Percentiles rank a stretch among this genome's conserved stretches.
Evolutionary conservation across 2,113 vertebrate species (phyloP).

Genomic region (Tachysurus fulvidraco): DNA sequence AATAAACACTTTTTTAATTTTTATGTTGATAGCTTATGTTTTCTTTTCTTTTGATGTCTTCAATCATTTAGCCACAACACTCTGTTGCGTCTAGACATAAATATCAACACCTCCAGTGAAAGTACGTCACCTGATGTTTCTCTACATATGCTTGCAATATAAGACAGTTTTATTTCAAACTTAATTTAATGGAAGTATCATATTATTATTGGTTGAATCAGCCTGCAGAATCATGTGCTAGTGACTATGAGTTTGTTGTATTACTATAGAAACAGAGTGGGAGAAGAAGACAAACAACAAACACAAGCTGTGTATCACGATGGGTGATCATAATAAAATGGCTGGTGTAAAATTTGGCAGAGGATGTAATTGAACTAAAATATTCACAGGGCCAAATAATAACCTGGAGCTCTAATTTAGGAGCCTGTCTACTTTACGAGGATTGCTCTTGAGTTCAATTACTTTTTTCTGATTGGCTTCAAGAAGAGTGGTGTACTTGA

Average conservation of each 20-base stretch:
- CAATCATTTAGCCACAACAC: not conserved
- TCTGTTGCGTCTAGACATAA: not conserved
- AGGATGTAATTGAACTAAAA: conserved; percentile 47
- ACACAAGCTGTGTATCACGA: not conserved
- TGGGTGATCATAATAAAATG: conserved; percentile 30
- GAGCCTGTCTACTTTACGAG: conserved; percentile 46
- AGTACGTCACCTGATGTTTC: not conserved
- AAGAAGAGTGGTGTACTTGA: conserved; percentile 41
- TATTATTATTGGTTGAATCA: not conserved
- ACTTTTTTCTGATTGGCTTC: conserved; percentile 40
- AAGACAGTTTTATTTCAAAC: not conserved
- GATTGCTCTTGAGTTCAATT: conserved; percentile 52
- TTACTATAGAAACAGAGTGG: not conserved
- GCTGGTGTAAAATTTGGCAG: conserved; percentile 35
- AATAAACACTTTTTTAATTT: not conserved
- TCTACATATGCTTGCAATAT: not conserved
- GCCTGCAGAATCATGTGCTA: not conserved
- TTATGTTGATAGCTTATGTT: not conserved
- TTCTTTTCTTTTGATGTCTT: not conserved
- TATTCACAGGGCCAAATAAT: conserved; percentile 47
- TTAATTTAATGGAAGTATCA: not conserved
- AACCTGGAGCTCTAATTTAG: conserved; percentile 49
- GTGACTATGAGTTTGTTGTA: not conserved
- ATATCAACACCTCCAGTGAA: not conserved
- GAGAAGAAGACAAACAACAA: conserved; percentile 6